Conservation (phyloP, 1,140 invertebrate species). For the Drosophila nasuta region DNA sequence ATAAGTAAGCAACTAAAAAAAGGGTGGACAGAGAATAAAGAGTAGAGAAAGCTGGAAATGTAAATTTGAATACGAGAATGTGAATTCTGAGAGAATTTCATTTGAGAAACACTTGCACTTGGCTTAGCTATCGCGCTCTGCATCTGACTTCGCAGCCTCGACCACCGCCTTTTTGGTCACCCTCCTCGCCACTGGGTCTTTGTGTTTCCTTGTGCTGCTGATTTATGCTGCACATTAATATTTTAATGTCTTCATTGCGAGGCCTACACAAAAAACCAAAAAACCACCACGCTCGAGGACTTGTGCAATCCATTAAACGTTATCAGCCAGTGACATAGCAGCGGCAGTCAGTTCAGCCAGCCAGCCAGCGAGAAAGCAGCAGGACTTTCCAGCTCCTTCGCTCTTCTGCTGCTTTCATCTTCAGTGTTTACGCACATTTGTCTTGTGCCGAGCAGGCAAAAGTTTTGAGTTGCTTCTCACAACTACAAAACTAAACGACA, state of each 20-base stretch:
- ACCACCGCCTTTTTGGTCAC: background rate
- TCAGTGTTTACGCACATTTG: slow-evolving; percentile 70
- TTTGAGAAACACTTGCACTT: slow-evolving; percentile 16
- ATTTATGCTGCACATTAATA: slow-evolving; percentile 82
- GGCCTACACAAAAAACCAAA: slow-evolving; percentile 57
- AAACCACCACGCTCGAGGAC: slow-evolving; percentile 46
- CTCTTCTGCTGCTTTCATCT: slow-evolving; percentile 4
- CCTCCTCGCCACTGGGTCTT: background rate
- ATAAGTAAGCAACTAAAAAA: too few species aligned
- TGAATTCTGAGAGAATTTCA: background rate
- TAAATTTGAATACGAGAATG: background rate
- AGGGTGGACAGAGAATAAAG: too few species aligned
- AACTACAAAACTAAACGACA: slow-evolving; percentile 47
- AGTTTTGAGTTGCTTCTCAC: slow-evolving; percentile 50
- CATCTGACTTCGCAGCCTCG: background rate
- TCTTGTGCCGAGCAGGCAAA: slow-evolving; percentile 57
- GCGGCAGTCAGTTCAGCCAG: slow-evolving; percentile 38
- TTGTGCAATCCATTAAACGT: slow-evolving; percentile 78
- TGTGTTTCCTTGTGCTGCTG: slow-evolving; percentile 34
- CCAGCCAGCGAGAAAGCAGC: slow-evolving; percentile 32
- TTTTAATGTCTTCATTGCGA: slow-evolving; percentile 82
- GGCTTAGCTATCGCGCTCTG: slow-evolving; percentile 13
- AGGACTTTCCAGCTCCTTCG: slow-evolving; percentile 6
- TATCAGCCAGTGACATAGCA: slow-evolving; percentile 76
- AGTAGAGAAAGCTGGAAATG: background rate